Evolutionary conservation across 2,113 vertebrate genomes (phyloP), one percentile per base, ranked within the genome.

Genomic region (Myrmecophaga tridactyla): DNA sequence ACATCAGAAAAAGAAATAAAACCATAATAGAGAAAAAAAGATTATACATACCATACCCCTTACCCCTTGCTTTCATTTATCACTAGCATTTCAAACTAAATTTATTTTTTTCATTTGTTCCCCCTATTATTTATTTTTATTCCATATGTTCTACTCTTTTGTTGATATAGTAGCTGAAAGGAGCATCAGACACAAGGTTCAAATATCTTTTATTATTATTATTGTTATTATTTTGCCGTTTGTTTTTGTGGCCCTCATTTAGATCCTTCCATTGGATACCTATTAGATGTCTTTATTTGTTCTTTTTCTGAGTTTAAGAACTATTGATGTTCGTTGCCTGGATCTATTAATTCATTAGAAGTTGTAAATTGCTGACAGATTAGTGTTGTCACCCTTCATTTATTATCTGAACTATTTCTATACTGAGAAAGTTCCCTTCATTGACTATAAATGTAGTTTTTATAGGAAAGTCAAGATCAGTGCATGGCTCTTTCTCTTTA

Each of bases 291-390:
- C 21, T 15, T 53, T 25, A 12, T 80, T 48, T 58, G 2, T 27
- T 39, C 7, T 31, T 48, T 29, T 4, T 56, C 58, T 67, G 72
- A 77, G 6, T 41, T 46, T 21, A 29, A 31, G 41, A 15, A 39
- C 60, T 31, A 11, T 6, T 1, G 7, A 1, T 0, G 1, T 56
- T 21, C 8, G 0, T 1, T 13, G 36, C 2, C 4, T 0, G 27
- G 48, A 4, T 4, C 25, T 48, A 3, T 25, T 39, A 20, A 10
- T 15, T 39, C 25, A 4, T 1, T 6, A 29, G 46, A 29, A 80
- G 3, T 7, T 9, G 48, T n/a, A 4, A 0, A 5, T 31, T 3
- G 58, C 25, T 65, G 62, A 29, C 6, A 2, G 0, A 25, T 34
- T 13, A 27, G 3, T 4, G 0, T 2, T 3, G 9, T n/a, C 5